Evolutionary conservation across 2,797 vertebrate genomes (phyloP).

Genomic region (Coracias cyanogaster): DNA sequence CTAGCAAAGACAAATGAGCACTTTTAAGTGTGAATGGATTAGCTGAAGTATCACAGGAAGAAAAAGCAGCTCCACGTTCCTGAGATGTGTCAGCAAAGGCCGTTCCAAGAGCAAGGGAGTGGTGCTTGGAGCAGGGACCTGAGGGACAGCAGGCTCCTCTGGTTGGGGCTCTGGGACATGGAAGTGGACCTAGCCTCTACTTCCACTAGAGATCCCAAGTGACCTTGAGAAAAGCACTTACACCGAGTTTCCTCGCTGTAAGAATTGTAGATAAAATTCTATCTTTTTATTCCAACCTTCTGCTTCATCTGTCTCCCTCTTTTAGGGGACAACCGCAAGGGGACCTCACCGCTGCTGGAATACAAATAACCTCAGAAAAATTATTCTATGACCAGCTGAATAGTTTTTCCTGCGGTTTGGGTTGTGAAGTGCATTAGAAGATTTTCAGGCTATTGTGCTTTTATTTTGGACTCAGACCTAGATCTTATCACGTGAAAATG

Average conservation of each 20-base stretch:
- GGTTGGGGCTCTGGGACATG: background rate
- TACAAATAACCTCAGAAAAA: background rate
- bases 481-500: slow-evolving; percentile 63
- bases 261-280: background rate
- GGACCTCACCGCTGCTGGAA: background rate
- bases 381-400: background rate
- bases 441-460: slow-evolving; percentile 61
- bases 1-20: background rate
- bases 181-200: background rate
- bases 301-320: background rate
- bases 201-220: background rate
- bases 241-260: background rate
- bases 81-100: background rate
- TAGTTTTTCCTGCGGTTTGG: background rate
- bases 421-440: slow-evolving; percentile 38
- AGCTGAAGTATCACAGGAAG: background rate
- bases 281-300: background rate
- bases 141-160: background rate
- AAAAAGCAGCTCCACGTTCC: background rate
- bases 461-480: slow-evolving; percentile 69
- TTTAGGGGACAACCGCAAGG: background rate
- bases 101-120: background rate
- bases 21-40: background rate
- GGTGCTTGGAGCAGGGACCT: background rate
- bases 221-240: background rate